Evolutionary conservation across 2,888 invertebrate genomes (phyloP).

Genomic region (Ennomos fuscantarius): DNA sequence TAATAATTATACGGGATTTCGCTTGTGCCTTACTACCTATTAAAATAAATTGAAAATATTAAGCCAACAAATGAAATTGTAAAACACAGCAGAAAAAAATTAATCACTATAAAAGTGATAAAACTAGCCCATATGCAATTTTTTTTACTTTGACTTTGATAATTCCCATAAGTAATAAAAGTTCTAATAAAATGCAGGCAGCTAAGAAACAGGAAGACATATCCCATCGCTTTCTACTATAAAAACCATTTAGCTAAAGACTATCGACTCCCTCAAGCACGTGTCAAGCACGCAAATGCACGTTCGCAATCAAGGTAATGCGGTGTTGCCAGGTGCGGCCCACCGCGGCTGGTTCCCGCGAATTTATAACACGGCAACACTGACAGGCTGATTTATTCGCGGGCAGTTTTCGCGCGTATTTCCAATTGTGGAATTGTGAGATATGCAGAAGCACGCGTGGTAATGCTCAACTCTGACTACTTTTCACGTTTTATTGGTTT

Average conservation of each 20-base stretch:
- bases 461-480: constrained; percentile 62
- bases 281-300: constrained; percentile 66
- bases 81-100: no score
- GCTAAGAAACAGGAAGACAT: constrained; percentile 35
- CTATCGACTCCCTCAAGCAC: constrained; percentile 33
- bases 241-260: constrained; percentile 37
- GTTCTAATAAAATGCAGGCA: constrained; percentile 3
- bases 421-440: constrained; percentile 58
- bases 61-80: no score
- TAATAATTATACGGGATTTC: no score
- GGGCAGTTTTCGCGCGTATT: constrained; percentile 48
- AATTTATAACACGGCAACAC: constrained; percentile 77
- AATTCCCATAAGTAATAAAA: no score
- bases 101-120: no score
- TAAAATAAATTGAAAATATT: no score
- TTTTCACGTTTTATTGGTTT: constrained; percentile 74
- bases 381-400: constrained; percentile 79
- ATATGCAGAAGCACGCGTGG: constrained; percentile 67
- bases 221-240: no score
- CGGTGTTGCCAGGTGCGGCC: constrained; percentile 73
- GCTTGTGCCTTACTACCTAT: no score
- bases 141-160: no score
- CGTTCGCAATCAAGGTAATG: constrained; percentile 77
- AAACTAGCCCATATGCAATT: no score
- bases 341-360: constrained; percentile 60